Base-by-base conservation (phyloP, 2,113 vertebrate genomes). In the Amblyornis subalaris region DNA sequence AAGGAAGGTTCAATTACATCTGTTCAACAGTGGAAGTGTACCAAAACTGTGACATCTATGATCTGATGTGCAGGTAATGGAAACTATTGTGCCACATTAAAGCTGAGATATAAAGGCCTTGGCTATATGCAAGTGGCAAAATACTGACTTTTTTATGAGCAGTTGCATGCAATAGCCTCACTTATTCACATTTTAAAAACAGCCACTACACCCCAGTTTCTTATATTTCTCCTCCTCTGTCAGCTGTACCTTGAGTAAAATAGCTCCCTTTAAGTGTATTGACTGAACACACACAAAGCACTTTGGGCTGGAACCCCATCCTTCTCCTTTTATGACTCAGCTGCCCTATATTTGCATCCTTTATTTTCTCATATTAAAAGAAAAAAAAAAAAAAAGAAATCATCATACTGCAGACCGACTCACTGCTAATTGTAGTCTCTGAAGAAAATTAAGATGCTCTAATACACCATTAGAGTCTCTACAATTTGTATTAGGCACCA, bases 401-500 rank as follows among this genome's bases (percentile, higher is more conserved):
- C 65, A 36, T 36, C 10, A 4, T 29, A 16, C 14, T n/a, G 42
- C 58, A 86, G 66, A 80, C 50, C 65, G 84, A 55, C 80, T 78
- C 40, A 25, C 70, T 50, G 79, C 92, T 92, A 92, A 79, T 35
- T 80, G 62, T 61, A 78, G 57, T 57, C 74, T 88, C 71, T 83
- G 69, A 89, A 88, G 81, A 87, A 95, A 86, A 89, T 66, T 65
- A 86, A 78, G 82, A 87, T 31, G 85, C 51, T 62, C 4, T 60
- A 74, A 85, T 91, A 71, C 24, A 74, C 93, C 93, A 73, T 89
- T 80, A 88, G 47, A 84, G 55, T 58, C 80, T 88, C 53, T 85
- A 92, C 91, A 93, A 38, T 69, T 92, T 90, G 74, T 90, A 40
- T 76, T 64, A 96, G 91, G 57, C 91, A 94, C 79, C 71, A 70